phyloP scores from a whole-genome alignment of 2,113 vertebrate species.

The Halichoerus grypus region DNA sequence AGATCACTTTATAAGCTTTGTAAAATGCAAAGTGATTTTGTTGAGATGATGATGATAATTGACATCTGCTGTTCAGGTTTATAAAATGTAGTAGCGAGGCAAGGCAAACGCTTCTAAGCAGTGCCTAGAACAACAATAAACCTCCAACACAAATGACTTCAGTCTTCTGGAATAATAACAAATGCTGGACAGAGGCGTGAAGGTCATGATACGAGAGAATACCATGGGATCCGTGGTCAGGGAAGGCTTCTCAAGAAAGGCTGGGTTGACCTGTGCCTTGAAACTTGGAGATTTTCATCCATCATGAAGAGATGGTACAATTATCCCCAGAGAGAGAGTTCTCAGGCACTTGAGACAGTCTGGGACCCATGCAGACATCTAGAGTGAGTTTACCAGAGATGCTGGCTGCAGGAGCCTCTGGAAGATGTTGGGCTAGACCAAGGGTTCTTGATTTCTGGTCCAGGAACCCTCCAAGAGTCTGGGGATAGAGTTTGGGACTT shows the following conservation, averaged over 20 bases:
- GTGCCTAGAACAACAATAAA: neutral
- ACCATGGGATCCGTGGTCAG: accelerated
- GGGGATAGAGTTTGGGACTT: neutral
- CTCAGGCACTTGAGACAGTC: accelerated
- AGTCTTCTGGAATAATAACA: neutral
- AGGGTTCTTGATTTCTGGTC: neutral
- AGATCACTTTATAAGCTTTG: neutral
- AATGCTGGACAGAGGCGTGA: neutral
- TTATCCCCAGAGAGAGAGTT: neutral
- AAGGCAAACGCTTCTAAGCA: neutral
- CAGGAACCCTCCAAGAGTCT: neutral
- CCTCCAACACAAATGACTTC: neutral
- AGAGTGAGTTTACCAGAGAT: neutral
- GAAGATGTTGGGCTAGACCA: neutral
- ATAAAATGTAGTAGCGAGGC: neutral
- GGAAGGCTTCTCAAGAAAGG: neutral
- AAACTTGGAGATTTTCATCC: neutral
- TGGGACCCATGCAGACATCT: neutral
- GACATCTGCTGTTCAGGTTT: neutral
- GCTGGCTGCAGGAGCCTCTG: neutral
- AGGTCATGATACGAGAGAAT: neutral
- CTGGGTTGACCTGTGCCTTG: neutral
- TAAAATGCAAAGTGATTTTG: neutral
- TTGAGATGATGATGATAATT: neutral
- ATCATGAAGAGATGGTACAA: neutral